phyloP scores from a whole-genome alignment of 2,113 vertebrate genomes.

The Corythornis vintsioides region DNA sequence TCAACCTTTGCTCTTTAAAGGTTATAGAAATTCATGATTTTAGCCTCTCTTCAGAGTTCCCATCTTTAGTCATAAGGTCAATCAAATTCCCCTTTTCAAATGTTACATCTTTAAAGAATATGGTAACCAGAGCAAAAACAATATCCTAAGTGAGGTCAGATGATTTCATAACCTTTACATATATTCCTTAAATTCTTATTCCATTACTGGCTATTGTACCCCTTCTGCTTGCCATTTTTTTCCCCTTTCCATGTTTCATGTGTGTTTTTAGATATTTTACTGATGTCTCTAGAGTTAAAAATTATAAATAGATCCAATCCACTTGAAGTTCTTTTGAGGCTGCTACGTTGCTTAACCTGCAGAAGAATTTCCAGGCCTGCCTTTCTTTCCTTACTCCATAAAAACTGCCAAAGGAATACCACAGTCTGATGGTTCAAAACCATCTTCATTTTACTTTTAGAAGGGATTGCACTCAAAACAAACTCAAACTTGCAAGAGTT shows the following conservation, averaged over 20 bases:
- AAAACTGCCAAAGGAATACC: not conserved
- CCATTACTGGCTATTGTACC: not conserved
- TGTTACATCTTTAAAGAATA: constrained; percentile 61
- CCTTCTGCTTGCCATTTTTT: not conserved
- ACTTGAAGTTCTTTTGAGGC: not conserved
- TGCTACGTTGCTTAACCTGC: not conserved
- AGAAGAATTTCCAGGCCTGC: not conserved
- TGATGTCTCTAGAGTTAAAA: not conserved
- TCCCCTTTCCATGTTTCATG: not conserved
- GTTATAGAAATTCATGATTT: constrained; percentile 67
- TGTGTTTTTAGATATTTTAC: not conserved
- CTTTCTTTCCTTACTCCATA: not conserved
- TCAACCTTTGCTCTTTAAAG: constrained; percentile 72
- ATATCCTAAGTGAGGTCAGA: constrained; percentile 49
- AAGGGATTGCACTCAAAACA: not conserved
- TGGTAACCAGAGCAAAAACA: constrained; percentile 62
- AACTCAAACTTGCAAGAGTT: not conserved
- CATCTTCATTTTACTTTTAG: not conserved
- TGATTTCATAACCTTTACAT: constrained; percentile 49
- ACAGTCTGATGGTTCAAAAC: not conserved
- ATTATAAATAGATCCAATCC: not conserved
- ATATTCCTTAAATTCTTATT: constrained; percentile 26
- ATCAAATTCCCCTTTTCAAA: constrained; percentile 70
- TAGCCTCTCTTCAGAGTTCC: constrained; percentile 48
- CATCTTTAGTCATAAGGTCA: constrained; percentile 67